A percentile compares a stretch with the other conserved stretches of the same genome.
Evolutionary conservation across 2,797 vertebrate genomes (phyloP).

Genomic region (Phylloscopus collybita): DNA sequence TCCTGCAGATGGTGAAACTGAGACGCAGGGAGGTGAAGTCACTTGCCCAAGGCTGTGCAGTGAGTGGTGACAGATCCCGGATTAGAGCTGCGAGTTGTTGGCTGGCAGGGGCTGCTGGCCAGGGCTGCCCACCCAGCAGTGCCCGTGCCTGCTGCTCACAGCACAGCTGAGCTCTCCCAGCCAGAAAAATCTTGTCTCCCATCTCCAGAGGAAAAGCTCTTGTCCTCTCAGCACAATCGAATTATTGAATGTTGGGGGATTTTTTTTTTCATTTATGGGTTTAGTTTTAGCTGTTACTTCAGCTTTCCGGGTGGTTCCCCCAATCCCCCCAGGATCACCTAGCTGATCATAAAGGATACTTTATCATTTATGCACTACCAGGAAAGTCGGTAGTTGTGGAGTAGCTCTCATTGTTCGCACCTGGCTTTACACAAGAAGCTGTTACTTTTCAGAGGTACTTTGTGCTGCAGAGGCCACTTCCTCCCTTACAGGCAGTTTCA

Average conservation of each 20-base stretch:
- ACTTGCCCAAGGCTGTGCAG: constrained; percentile 55
- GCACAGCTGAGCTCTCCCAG: background rate
- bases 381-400: background rate
- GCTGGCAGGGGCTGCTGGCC: background rate
- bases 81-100: background rate
- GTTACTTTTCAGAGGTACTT: background rate
- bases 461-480: background rate
- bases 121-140: background rate
- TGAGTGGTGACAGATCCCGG: constrained; percentile 31
- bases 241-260: background rate
- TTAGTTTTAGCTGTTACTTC: background rate
- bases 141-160: background rate
- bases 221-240: background rate
- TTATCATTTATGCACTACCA: background rate
- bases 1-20: constrained; percentile 58
- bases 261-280: background rate
- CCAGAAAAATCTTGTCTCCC: constrained; percentile 14
- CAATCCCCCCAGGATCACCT: background rate
- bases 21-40: constrained; percentile 46
- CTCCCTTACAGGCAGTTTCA: background rate
- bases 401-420: background rate
- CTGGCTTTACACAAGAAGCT: background rate
- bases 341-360: background rate
- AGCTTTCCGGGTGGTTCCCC: background rate
- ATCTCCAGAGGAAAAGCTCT: background rate